These are phyloP conservation scores for Elanoides forficatus DNA, from an alignment of 2,113 vertebrate species.

Conservation along the genomic window DNA sequence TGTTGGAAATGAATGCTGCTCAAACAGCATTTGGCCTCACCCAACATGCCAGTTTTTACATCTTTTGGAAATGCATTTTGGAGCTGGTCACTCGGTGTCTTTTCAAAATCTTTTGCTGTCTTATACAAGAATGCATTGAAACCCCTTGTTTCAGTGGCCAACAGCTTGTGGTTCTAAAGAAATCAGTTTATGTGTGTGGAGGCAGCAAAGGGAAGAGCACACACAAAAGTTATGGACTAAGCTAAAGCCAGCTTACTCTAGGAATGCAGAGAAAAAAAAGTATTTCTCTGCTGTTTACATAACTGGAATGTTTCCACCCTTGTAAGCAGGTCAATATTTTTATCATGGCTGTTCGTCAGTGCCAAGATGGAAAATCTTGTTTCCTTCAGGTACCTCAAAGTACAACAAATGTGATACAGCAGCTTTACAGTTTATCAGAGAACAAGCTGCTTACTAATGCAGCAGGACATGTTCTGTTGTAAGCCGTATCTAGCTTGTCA, in stretches of 20 bases:
- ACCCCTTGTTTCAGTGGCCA: background rate
- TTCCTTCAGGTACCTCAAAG: conserved; percentile 27
- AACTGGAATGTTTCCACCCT: conserved; percentile 38
- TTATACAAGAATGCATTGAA: background rate
- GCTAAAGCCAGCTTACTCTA: conserved; percentile 44
- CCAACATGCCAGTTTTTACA: background rate
- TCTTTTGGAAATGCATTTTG: background rate
- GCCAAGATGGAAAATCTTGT: background rate
- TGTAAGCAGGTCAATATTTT: conserved; percentile 24
- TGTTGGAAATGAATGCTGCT: background rate
- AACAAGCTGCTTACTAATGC: background rate
- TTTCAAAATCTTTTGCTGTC: background rate
- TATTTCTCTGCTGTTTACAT: conserved; percentile 37
- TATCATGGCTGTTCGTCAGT: background rate
- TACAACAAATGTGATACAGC: background rate
- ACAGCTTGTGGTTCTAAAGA: background rate
- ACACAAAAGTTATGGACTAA: background rate
- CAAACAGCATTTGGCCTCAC: background rate
- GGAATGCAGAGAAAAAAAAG: conserved; percentile 43
- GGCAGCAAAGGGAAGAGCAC: background rate
- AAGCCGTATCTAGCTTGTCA: background rate
- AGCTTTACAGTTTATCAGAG: background rate
- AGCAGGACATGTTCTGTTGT: background rate
- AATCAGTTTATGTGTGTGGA: background rate
- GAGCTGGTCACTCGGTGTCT: background rate